Conservation (phyloP, 2,113 vertebrate species). For the Antigone vipio region DNA sequence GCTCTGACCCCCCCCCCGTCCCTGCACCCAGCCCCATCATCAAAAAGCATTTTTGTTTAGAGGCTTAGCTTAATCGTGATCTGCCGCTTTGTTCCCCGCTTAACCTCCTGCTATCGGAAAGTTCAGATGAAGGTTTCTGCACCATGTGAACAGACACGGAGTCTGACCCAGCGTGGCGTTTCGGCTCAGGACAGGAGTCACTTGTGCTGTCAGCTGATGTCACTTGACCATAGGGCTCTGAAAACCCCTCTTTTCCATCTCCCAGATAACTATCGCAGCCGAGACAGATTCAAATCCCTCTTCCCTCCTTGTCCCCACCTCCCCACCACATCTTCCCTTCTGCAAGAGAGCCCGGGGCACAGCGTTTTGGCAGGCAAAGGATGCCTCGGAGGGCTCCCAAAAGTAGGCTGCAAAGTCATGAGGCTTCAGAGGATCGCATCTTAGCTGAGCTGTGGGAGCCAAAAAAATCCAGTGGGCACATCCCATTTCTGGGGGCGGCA, state of each 20-base stretch:
- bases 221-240: not conserved
- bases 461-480: not conserved
- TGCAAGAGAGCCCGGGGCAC: not conserved
- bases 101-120: constrained; percentile 42
- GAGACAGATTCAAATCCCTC: not conserved
- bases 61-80: constrained; percentile 58
- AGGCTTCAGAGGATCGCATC: not conserved
- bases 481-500: not conserved
- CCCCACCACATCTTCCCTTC: not conserved
- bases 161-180: not conserved
- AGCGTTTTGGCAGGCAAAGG: not conserved
- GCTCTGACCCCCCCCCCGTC: not conserved
- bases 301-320: not conserved
- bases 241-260: not conserved
- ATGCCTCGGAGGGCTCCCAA: not conserved
- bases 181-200: not conserved
- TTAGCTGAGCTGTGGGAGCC: not conserved
- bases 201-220: constrained; percentile 40
- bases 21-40: not conserved
- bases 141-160: not conserved
- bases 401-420: constrained; percentile 17
- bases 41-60: constrained; percentile 59
- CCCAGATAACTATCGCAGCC: not conserved
- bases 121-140: constrained; percentile 54
- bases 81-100: constrained; percentile 40